Evolutionary conservation across 2,888 invertebrate genomes (phyloP).

Genomic region (Ellobium chinense): DNA sequence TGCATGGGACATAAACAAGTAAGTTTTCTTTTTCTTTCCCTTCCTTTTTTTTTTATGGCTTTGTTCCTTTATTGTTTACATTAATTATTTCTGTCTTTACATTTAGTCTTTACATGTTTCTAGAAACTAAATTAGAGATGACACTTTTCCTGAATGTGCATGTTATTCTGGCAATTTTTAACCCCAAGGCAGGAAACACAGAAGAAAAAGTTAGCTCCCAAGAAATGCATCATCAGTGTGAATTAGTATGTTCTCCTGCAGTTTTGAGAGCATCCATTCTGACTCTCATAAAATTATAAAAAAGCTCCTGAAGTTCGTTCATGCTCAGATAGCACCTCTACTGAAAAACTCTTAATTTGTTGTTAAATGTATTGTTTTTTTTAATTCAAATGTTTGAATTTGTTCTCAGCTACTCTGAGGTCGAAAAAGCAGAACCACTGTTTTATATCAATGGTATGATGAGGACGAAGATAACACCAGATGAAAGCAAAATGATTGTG

Average conservation of each 20-base stretch:
- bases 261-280: no score
- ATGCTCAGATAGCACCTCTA: no score
- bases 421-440: constrained; percentile 60
- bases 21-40: constrained; percentile 60
- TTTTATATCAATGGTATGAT: constrained; percentile 92
- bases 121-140: no score
- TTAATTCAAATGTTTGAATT: background rate
- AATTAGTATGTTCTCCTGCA: no score
- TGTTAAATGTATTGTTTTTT: background rate
- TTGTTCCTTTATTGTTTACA: background rate
- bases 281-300: no score
- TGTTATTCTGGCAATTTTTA: no score
- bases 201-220: background rate
- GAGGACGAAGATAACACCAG: constrained; percentile 92
- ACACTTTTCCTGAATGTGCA: no score
- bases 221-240: no score
- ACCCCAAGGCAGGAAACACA: no score
- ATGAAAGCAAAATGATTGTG: constrained; percentile 91
- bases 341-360: background rate
- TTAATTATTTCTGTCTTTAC: no score
- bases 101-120: no score
- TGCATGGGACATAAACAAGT: constrained; percentile 95
- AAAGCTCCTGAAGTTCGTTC: no score
- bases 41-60: background rate
- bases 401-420: constrained; percentile 63